Base-by-base conservation (phyloP, 2,113 vertebrate species). In the Scomber colias region DNA sequence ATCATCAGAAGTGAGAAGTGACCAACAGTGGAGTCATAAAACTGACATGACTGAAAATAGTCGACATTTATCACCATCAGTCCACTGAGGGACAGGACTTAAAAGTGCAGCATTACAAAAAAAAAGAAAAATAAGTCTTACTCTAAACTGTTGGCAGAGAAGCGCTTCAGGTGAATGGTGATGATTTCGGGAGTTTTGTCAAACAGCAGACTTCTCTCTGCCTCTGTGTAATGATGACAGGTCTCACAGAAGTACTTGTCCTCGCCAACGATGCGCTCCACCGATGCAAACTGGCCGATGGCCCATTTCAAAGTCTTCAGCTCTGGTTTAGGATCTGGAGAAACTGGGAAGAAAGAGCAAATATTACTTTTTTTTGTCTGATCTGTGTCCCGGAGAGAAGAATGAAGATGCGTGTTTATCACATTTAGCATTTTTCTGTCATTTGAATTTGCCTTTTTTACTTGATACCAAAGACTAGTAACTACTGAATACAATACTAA, bases 201-300 rank as follows among this genome's bases (percentile, higher is more conserved):
- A 81, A 99, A 99, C 73, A 99, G 87, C 63, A 99, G 96, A 91
- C 98, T 99, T 76, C 98, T 95, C 89, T 99, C 98, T 0, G 98
- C 98, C 94, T 99, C 98, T 0, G 98, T 95, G 92, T 99, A 99
- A 83, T 99, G 98, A 75, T 93, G 96, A 83, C 98, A 99, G 30
- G 97, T 98, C 90, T 99, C 98, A 78, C 98, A 99, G 93, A 98
- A 99, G 84, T 99, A 99, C 76, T 99, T 99, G 87, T 99, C 98
- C 91, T 98, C 96, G 54, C 98, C 98, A 49, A 97, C 96, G 76
- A 99, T 98, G 85, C 98, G 96, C 90, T 99, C 98, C 93, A 99
- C 97, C 0, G 98, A 99, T 0, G 98, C 98, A 93, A 99, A 99
- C 87, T 99, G 98, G 46, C 95, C 97, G 71, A 99, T 97, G 57